Conservation (phyloP, 1,140 invertebrate species). For the Zaprionus lachaisei region DNA sequence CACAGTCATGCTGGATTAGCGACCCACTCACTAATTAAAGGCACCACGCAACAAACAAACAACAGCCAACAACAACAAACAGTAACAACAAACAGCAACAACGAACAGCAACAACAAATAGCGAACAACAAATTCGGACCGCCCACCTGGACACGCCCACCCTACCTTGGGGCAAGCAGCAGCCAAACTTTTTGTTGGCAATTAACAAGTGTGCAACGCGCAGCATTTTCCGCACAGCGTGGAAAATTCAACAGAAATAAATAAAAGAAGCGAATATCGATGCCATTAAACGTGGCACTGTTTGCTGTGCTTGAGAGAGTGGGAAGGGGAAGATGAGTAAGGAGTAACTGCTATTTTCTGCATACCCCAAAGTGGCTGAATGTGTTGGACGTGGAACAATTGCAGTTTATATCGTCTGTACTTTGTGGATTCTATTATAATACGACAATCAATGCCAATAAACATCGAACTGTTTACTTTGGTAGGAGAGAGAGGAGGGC, state of each 20-base stretch:
- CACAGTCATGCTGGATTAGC: slow-evolving; percentile 41
- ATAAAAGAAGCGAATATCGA: not conserved
- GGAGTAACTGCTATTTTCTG: not conserved
- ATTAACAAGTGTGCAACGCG: slow-evolving; percentile 18
- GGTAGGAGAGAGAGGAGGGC: too few relatives aligned
- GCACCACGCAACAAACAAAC: slow-evolving; percentile 30
- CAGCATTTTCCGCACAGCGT: slow-evolving; percentile 25
- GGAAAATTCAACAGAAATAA: slow-evolving; percentile 13
- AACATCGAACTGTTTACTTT: too few relatives aligned
- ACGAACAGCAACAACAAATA: slow-evolving; percentile 19
- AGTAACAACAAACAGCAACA: slow-evolving; percentile 20
- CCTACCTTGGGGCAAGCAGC: not conserved
- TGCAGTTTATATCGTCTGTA: too few relatives aligned
- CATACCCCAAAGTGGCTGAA: not conserved
- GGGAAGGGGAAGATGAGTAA: not conserved
- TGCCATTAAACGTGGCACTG: not conserved
- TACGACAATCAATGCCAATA: too few relatives aligned
- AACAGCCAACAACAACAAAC: slow-evolving; percentile 10
- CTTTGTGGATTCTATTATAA: too few relatives aligned
- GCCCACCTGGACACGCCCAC: slow-evolving; percentile 30
- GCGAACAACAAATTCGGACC: slow-evolving; percentile 30
- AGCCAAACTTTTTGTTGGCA: not conserved
- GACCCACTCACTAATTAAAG: slow-evolving; percentile 49
- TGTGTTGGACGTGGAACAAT: too few relatives aligned
- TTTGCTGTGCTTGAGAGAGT: not conserved